These are phyloP conservation scores for Platyura marginata DNA, from an alignment of 1,140 invertebrate genomes.

Conservation along the genomic window DNA sequence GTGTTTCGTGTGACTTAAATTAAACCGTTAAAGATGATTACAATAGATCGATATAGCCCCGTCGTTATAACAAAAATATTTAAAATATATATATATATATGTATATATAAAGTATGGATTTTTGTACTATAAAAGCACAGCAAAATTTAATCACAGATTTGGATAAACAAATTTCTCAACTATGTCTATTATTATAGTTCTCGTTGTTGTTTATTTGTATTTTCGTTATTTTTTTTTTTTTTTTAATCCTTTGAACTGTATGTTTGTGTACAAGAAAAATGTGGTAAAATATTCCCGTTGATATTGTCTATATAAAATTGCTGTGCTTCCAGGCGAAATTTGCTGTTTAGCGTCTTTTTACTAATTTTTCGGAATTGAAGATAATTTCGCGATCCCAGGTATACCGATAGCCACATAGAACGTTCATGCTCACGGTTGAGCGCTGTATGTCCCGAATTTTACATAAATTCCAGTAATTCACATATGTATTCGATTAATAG, in stretches of 20 bases:
- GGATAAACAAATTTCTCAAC: neutral
- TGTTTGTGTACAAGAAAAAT: too few relatives aligned
- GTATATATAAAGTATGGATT: too few relatives aligned
- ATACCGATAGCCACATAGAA: slow-evolving; percentile 62
- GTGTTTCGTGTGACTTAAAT: neutral
- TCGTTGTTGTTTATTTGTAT: neutral
- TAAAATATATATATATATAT: too few relatives aligned
- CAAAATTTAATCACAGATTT: neutral
- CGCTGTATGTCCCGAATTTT: too few relatives aligned
- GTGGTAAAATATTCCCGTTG: neutral
- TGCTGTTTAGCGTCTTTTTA: slow-evolving; percentile 54
- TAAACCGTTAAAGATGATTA: too few relatives aligned
- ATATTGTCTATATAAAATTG: neutral
- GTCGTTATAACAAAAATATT: too few relatives aligned
- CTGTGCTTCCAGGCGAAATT: slow-evolving; percentile 6
- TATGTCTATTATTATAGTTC: neutral
- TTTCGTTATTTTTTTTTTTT: neutral
- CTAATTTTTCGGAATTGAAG: slow-evolving; percentile 73
- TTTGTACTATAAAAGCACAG: neutral
- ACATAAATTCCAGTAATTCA: too few relatives aligned
- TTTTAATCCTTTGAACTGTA: too few relatives aligned
- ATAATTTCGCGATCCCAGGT: slow-evolving; percentile 79
- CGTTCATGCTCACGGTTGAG: slow-evolving; percentile 27
- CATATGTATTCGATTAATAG: too few relatives aligned
- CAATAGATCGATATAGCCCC: too few relatives aligned